Percentiles rank a stretch among this genome's conserved stretches.
Evolutionary conservation across 1,140 invertebrate genomes (phyloP).

Genomic region (Pseudoatta argentina): DNA sequence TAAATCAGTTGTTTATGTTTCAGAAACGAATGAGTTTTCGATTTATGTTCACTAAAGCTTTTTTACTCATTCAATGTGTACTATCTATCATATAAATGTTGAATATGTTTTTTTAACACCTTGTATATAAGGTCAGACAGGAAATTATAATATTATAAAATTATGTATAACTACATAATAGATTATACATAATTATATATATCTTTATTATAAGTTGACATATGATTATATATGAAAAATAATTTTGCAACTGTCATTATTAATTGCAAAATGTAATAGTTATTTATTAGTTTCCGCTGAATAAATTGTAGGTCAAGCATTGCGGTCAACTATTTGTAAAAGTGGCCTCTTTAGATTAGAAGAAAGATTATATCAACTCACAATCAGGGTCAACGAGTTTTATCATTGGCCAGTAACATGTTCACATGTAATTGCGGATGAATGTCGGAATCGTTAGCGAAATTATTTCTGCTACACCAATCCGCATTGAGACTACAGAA

Average conservation of each 20-base stretch:
- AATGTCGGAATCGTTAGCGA: not conserved
- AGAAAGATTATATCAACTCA: not conserved
- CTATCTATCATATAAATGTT: no score
- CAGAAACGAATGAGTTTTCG: no score
- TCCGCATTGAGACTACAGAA: not conserved
- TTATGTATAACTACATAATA: no score
- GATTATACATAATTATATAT: no score
- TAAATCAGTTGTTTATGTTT: no score
- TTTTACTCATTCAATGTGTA: no score
- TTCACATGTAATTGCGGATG: not conserved
- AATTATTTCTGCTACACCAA: not conserved
- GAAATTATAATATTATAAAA: no score
- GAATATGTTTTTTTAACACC: no score
- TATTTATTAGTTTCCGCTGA: not conserved
- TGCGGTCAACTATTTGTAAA: slow-evolving; percentile 2
- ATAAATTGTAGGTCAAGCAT: not conserved
- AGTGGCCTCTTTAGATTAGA: not conserved
- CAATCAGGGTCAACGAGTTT: slow-evolving; percentile 4
- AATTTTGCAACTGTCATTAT: not conserved
- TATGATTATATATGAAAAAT: not conserved
- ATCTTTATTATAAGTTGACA: no score
- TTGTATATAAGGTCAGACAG: no score
- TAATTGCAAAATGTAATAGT: not conserved
- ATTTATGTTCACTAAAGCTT: no score
- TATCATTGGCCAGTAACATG: not conserved